Conservation (phyloP, 2,888 invertebrate genomes). For the Cheilosia pagana region DNA sequence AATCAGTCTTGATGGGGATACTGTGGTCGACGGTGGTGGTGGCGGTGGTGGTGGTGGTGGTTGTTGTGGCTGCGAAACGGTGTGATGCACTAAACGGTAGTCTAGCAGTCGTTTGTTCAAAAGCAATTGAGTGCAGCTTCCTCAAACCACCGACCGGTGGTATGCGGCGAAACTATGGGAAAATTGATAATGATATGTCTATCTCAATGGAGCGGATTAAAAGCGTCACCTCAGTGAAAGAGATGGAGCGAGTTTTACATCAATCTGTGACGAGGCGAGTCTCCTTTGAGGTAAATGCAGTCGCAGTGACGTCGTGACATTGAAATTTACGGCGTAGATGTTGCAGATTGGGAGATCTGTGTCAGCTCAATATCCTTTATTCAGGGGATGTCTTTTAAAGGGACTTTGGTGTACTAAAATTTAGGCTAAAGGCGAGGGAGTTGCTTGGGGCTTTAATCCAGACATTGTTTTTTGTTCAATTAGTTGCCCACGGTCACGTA, state of each 20-base stretch:
- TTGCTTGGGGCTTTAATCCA: too few relatives aligned
- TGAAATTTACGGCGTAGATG: not conserved
- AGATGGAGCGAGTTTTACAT: not conserved
- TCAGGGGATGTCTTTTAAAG: too few relatives aligned
- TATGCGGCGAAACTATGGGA: not conserved
- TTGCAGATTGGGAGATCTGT: not conserved
- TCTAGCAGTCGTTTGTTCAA: conserved; percentile 8
- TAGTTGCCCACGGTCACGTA: too few relatives aligned
- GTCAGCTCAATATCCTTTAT: too few relatives aligned
- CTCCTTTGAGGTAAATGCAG: conserved; percentile 4
- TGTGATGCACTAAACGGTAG: conserved; percentile 1
- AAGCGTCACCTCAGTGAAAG: not conserved
- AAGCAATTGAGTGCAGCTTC: not conserved
- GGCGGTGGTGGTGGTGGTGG: conserved; percentile 5
- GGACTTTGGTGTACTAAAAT: too few relatives aligned
- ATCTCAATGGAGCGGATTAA: conserved; percentile 5
- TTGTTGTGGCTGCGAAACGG: conserved; percentile 20
- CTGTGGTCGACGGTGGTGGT: conserved; percentile 34
- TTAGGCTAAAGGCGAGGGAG: too few relatives aligned
- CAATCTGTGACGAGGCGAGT: not conserved
- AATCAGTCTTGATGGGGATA: conserved; percentile 70
- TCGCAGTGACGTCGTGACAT: not conserved
- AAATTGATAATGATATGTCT: conserved; percentile 32
- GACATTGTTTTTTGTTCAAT: too few relatives aligned
- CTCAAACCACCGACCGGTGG: not conserved